These are phyloP conservation scores for Festucalex cinctus DNA, from an alignment of 2,113 vertebrate genomes.

Conservation along the genomic window DNA sequence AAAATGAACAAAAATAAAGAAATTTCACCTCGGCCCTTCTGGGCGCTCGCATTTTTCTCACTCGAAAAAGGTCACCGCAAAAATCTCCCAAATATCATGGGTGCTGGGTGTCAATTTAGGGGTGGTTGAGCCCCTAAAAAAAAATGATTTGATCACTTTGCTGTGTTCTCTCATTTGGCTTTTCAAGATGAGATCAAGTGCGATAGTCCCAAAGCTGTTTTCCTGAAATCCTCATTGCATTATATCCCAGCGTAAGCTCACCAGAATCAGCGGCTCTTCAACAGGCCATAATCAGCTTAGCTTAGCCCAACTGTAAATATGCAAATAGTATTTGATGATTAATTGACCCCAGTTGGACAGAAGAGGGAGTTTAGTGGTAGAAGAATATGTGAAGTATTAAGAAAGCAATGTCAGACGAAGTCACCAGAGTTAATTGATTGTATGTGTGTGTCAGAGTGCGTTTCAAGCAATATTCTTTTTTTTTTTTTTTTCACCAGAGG, in stretches of 20 bases:
- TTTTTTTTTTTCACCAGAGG: not conserved
- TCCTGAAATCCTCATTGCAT: slow-evolving; percentile 62
- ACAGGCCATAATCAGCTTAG: slow-evolving; percentile 66
- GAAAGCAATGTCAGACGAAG: slow-evolving; percentile 17
- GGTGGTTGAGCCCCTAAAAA: too few relatives aligned
- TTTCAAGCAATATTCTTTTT: not conserved
- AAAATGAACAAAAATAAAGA: too few relatives aligned
- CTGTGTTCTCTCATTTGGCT: slow-evolving; percentile 42
- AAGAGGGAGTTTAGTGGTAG: slow-evolving; percentile 6
- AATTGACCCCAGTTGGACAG: slow-evolving; percentile 65
- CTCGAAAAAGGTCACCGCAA: too few relatives aligned
- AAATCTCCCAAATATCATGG: too few relatives aligned
- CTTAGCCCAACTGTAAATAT: slow-evolving; percentile 67
- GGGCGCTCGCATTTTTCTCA: too few relatives aligned
- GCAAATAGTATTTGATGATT: slow-evolving; percentile 72
- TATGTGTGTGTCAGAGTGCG: not conserved
- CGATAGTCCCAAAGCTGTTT: slow-evolving; percentile 48
- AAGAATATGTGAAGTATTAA: slow-evolving; percentile 8
- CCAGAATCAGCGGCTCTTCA: slow-evolving; percentile 61
- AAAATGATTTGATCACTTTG: slow-evolving; percentile 22
- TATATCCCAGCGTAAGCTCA: slow-evolving; percentile 55
- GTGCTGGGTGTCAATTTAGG: too few relatives aligned
- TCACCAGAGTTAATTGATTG: slow-evolving; percentile 17
- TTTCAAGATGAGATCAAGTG: slow-evolving; percentile 54
- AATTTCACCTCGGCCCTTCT: too few relatives aligned